Conservation (phyloP, 2,797 vertebrate genomes). For the Cryptoblepharus egeriae region DNA sequence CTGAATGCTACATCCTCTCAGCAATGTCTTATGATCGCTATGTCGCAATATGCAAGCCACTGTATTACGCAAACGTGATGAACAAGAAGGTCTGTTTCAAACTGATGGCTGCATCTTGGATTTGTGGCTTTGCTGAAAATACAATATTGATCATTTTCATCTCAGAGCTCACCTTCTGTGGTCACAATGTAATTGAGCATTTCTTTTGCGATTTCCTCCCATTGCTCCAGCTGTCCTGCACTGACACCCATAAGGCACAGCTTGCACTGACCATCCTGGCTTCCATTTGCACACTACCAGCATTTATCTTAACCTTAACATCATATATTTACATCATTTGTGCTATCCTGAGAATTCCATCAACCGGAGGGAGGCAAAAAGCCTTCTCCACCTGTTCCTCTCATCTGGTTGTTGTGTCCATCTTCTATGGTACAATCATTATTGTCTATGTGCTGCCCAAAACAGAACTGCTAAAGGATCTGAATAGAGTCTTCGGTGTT, state of each 20-base stretch:
- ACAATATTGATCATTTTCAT: constrained; percentile 34
- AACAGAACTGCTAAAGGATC: constrained; percentile 33
- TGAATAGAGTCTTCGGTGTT: constrained; percentile 63
- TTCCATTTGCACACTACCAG: constrained; percentile 25
- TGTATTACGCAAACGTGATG: constrained; percentile 49
- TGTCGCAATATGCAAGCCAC: constrained; percentile 45
- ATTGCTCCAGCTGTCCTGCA: constrained; percentile 47
- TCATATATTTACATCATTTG: constrained; percentile 57
- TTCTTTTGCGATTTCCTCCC: constrained; percentile 56
- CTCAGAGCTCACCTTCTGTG: constrained; percentile 40
- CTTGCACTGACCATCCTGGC: constrained; percentile 42
- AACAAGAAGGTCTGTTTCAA: constrained; percentile 26
- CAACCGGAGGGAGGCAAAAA: constrained; percentile 45
- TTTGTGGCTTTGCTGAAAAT: constrained; percentile 37
- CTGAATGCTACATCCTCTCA: constrained; percentile 50
- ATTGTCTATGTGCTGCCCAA: constrained; percentile 64
- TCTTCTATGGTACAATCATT: constrained; percentile 66
- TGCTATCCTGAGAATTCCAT: constrained; percentile 53
- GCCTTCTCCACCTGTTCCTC: constrained; percentile 68
- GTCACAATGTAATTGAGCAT: constrained; percentile 33
- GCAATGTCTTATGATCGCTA: constrained; percentile 58
- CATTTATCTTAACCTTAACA: constrained; percentile 50
- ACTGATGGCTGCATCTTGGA: constrained; percentile 34
- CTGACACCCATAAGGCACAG: constrained; percentile 26
- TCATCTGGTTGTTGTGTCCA: constrained; percentile 56